A percentile compares a stretch with the other conserved stretches of the same genome.
Evolutionary conservation across 1,140 invertebrate genomes (phyloP).

Genomic region (Papilio dardanus): DNA sequence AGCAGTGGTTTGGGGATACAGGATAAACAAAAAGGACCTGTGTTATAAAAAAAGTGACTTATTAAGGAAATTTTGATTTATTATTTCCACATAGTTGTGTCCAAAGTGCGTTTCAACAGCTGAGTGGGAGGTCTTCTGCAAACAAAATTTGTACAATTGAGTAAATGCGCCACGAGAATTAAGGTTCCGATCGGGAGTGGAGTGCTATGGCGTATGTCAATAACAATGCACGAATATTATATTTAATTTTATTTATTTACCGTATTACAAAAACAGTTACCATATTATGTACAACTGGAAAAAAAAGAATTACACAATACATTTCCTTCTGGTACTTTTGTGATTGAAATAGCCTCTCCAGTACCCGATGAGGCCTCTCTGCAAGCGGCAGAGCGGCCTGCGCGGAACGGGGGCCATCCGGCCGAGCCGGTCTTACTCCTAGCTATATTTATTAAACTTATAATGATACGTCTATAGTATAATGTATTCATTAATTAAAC

Average conservation of each 20-base stretch:
- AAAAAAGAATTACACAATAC: conserved; percentile 77
- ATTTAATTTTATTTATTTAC: conserved; percentile 82
- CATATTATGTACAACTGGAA: conserved; percentile 81
- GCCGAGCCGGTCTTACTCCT: conserved; percentile 78
- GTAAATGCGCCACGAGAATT: conserved; percentile 65
- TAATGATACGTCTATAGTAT: conserved; percentile 79
- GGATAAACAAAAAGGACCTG: conserved; percentile 75
- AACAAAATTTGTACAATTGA: conserved; percentile 79
- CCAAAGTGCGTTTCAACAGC: conserved; percentile 79
- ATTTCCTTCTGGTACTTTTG: conserved; percentile 87
- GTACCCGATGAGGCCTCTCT: conserved; percentile 88
- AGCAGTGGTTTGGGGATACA: conserved; percentile 69
- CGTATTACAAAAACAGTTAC: conserved; percentile 83
- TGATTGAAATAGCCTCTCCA: conserved; percentile 90
- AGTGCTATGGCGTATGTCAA: conserved; percentile 75
- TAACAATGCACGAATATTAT: conserved; percentile 80
- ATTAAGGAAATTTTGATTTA: conserved; percentile 81
- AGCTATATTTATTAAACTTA: conserved; percentile 82
- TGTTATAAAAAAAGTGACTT: conserved; percentile 75
- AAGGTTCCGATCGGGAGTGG: conserved; percentile 81
- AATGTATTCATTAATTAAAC: conserved; percentile 80
- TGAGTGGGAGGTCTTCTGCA: conserved; percentile 78
- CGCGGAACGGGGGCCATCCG: conserved; percentile 81
- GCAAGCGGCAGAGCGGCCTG: conserved; percentile 81
- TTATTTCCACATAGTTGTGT: conserved; percentile 82